Evolutionary conservation across 2,797 vertebrate species (phyloP).

Genomic region (Ibycter americanus): DNA sequence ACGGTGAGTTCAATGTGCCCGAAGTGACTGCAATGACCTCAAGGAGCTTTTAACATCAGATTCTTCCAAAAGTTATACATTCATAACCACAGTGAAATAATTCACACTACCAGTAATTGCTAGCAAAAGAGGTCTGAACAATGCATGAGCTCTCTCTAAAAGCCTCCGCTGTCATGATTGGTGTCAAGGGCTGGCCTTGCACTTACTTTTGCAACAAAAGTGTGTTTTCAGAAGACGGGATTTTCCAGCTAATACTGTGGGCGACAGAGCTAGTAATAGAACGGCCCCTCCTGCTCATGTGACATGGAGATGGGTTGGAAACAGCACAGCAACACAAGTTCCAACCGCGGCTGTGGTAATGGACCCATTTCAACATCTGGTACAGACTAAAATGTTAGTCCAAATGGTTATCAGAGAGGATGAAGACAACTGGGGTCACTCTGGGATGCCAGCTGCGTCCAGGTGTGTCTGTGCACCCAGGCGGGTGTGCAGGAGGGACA

Average conservation of each 20-base stretch:
- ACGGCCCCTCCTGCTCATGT: background rate
- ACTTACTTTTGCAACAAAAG: background rate
- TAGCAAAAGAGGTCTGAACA: background rate
- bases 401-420: background rate
- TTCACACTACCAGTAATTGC: background rate
- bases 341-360: background rate
- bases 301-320: background rate
- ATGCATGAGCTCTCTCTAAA: background rate
- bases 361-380: background rate
- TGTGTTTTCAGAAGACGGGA: background rate
- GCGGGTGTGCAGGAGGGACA: background rate
- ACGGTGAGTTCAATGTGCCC: background rate
- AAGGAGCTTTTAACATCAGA: slow-evolving; percentile 19
- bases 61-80: background rate
- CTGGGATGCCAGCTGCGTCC: background rate
- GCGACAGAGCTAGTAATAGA: background rate
- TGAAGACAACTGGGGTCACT: background rate
- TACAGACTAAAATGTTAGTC: background rate
- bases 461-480: background rate
- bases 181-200: slow-evolving; percentile 16
- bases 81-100: background rate
- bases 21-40: background rate
- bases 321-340: background rate
- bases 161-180: background rate
- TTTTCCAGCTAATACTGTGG: background rate